phyloP scores from a whole-genome alignment of 2,113 vertebrate genomes.

The Dasyurus viverrinus region DNA sequence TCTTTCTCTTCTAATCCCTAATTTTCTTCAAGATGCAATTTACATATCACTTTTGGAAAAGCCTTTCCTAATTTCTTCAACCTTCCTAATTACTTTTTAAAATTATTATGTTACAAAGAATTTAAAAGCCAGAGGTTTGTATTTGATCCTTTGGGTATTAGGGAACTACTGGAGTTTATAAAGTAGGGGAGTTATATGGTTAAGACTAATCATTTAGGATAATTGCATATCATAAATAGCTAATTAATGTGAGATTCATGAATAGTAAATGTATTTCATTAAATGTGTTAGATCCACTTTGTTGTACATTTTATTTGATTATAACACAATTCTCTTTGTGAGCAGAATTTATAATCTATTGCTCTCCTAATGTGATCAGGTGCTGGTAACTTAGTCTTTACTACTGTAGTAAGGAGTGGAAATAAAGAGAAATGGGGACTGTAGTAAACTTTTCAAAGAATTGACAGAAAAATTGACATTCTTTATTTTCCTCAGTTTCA shows the following conservation, averaged over 20 bases:
- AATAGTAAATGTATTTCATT: slow-evolving; percentile 30
- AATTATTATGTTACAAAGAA: not conserved
- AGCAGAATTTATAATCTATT: slow-evolving; percentile 39
- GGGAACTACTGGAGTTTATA: not conserved
- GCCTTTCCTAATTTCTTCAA: not conserved
- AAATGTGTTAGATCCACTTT: slow-evolving; percentile 32
- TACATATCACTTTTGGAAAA: not conserved
- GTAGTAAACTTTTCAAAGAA: not conserved
- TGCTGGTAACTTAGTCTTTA: slow-evolving; percentile 32
- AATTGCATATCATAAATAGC: not conserved
- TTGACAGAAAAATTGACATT: not conserved
- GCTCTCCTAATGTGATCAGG: not conserved
- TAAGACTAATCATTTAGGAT: not conserved
- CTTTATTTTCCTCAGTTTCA: not conserved
- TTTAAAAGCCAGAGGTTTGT: not conserved
- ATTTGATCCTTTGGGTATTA: not conserved
- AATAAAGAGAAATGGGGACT: not conserved
- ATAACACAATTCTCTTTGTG: slow-evolving; percentile 42
- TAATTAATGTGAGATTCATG: not conserved
- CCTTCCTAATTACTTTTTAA: not conserved
- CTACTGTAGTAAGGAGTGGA: not conserved
- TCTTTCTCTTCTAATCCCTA: not conserved
- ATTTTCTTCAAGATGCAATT: not conserved
- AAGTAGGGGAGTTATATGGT: not conserved
- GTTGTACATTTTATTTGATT: slow-evolving; percentile 53